A percentile compares a stretch with the other conserved stretches of the same genome.
phyloP scores from a whole-genome alignment of 2,797 vertebrate species.

The Argya squamiceps region DNA sequence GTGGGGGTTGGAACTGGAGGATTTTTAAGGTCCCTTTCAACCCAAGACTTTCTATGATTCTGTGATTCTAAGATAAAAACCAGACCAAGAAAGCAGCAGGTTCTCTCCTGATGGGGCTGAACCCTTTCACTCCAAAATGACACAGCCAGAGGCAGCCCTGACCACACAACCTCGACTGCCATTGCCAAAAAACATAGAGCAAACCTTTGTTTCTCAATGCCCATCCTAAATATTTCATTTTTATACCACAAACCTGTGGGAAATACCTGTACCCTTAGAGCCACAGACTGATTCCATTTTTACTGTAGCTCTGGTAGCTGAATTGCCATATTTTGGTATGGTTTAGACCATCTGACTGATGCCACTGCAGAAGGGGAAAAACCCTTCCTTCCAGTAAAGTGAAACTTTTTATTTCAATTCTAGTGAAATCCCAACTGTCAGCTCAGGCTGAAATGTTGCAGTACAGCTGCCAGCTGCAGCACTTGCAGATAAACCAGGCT shows the following conservation, averaged over 20 bases:
- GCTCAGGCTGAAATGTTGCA: not conserved
- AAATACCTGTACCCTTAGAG: not conserved
- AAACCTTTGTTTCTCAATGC: not conserved
- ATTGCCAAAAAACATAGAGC: not conserved
- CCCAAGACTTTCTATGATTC: not conserved
- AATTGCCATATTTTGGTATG: not conserved
- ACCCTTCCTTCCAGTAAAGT: not conserved
- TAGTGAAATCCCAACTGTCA: constrained; percentile 13
- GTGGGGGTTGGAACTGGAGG: not conserved
- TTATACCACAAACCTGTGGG: not conserved
- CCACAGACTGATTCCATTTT: not conserved
- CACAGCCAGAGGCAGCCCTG: not conserved
- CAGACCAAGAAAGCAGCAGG: not conserved
- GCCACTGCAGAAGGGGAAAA: not conserved
- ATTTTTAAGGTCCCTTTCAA: not conserved
- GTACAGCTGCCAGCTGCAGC: constrained; percentile 13
- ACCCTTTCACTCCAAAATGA: not conserved
- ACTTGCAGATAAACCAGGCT: constrained; percentile 20
- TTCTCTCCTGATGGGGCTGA: not conserved
- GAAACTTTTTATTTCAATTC: not conserved
- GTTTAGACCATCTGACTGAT: not conserved
- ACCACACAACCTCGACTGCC: accelerated
- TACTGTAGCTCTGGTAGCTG: not conserved
- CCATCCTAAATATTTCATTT: not conserved
- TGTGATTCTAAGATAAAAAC: not conserved